Conservation (phyloP, 2,113 vertebrate species). For the Odontesthes bonariensis region DNA sequence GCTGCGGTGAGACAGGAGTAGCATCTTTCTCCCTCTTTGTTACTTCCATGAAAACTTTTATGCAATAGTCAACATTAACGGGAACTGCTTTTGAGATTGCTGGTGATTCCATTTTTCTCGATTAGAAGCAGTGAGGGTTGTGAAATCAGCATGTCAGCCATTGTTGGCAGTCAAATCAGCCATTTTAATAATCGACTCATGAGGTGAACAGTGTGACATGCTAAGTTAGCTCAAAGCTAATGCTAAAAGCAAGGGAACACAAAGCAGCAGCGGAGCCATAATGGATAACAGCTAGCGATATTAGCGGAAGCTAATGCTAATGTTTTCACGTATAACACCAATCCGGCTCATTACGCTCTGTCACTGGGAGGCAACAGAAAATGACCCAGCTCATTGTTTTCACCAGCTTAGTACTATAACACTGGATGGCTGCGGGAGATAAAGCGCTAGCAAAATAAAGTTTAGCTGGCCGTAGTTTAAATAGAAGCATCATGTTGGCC, state of each 20-base stretch:
- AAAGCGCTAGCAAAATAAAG: background rate
- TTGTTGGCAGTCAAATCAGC: conserved; percentile 64
- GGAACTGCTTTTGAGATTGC: rapidly evolving
- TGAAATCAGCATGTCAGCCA: background rate
- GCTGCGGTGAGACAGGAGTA: background rate
- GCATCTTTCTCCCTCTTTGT: background rate
- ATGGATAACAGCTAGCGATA: conserved; percentile 47
- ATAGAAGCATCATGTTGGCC: conserved; percentile 35
- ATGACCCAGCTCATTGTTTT: background rate
- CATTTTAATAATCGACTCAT: conserved; percentile 66
- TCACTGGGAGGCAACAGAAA: background rate
- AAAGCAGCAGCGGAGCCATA: conserved; percentile 49
- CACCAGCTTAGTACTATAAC: background rate
- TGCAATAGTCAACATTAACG: background rate
- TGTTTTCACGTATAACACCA: conserved; percentile 24
- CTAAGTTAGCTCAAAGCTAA: conserved; percentile 30
- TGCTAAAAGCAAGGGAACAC: conserved; percentile 39
- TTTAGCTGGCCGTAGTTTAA: background rate
- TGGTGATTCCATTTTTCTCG: rapidly evolving
- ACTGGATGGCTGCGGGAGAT: background rate
- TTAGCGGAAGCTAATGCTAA: conserved; percentile 51
- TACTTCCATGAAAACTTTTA: background rate
- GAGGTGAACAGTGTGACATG: conserved; percentile 29
- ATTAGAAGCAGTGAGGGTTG: background rate
- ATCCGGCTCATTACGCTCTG: background rate